These are phyloP conservation scores for Gandaritis pyraliata DNA, from an alignment of 2,888 invertebrate species.

Conservation along the genomic window DNA sequence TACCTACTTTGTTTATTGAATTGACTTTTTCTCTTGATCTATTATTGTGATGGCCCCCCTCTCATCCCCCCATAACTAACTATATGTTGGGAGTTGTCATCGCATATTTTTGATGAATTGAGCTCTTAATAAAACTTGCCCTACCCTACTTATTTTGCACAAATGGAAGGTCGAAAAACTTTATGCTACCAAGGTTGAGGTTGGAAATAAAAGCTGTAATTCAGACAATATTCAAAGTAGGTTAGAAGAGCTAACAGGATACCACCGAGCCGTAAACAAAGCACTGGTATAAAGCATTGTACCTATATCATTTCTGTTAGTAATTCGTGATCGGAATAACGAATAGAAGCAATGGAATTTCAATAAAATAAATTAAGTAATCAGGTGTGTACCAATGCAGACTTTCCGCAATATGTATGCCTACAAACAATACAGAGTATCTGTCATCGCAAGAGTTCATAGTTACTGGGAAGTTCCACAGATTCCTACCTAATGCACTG, in stretches of 20 bases:
- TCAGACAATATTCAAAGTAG: neutral
- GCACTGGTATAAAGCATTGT: too few relatives aligned
- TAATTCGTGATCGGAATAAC: neutral
- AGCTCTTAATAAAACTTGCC: too few relatives aligned
- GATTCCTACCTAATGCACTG: constrained; percentile 2
- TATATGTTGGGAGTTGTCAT: too few relatives aligned
- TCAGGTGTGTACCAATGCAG: constrained; percentile 1
- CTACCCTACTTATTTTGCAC: too few relatives aligned
- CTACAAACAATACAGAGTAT: neutral
- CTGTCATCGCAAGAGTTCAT: constrained; percentile 9
- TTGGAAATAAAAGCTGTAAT: neutral
- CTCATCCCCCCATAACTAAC: too few relatives aligned
- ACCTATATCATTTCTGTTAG: neutral
- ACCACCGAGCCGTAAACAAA: constrained; percentile 5
- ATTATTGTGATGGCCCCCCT: too few relatives aligned
- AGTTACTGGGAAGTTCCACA: constrained; percentile 24
- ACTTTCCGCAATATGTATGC: constrained; percentile 9
- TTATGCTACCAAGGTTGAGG: neutral
- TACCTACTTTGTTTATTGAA: too few relatives aligned
- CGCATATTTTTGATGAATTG: too few relatives aligned
- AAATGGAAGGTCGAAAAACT: too few relatives aligned
- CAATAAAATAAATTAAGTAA: constrained; percentile 1
- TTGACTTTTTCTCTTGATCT: too few relatives aligned
- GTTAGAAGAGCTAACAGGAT: neutral
- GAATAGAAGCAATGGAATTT: constrained; percentile 13